A percentile compares a stretch with the other conserved stretches of the same genome.
Evolutionary conservation across 1,140 invertebrate genomes (phyloP).

Genomic region (Octopus bimaculoides): DNA sequence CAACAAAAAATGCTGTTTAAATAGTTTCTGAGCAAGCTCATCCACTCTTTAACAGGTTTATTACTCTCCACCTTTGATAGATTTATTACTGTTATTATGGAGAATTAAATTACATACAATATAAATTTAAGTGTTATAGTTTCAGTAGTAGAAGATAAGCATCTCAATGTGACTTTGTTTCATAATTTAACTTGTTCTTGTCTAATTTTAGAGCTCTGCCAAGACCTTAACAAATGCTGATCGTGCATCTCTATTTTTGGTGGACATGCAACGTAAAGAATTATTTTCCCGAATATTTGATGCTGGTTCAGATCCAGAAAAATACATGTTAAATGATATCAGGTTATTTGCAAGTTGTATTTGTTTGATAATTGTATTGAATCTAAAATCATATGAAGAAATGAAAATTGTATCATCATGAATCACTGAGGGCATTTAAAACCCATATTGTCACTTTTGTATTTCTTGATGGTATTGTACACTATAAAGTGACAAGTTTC

Average conservation of each 20-base stretch:
- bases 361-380: too few relatives aligned
- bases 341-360: constrained; percentile 29
- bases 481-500: too few relatives aligned
- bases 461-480: too few relatives aligned
- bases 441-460: too few relatives aligned
- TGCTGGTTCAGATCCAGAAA: constrained; percentile 40
- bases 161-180: background rate
- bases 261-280: constrained; percentile 71
- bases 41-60: background rate
- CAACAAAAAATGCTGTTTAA: too few relatives aligned
- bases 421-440: too few relatives aligned
- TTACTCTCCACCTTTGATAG: constrained; percentile 15
- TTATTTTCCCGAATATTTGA: constrained; percentile 82
- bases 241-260: constrained; percentile 73
- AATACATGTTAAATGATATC: constrained; percentile 47
- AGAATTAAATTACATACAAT: background rate
- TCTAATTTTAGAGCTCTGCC: constrained; percentile 48
- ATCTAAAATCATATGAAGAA: too few relatives aligned
- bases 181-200: background rate
- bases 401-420: too few relatives aligned
- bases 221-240: constrained; percentile 74
- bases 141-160: background rate
- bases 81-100: background rate
- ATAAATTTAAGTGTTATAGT: background rate
- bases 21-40: too few relatives aligned